A percentile compares a stretch with the other conserved stretches of the same genome.
phyloP scores from a whole-genome alignment of 2,113 vertebrate genomes.

The Scomber colias region DNA sequence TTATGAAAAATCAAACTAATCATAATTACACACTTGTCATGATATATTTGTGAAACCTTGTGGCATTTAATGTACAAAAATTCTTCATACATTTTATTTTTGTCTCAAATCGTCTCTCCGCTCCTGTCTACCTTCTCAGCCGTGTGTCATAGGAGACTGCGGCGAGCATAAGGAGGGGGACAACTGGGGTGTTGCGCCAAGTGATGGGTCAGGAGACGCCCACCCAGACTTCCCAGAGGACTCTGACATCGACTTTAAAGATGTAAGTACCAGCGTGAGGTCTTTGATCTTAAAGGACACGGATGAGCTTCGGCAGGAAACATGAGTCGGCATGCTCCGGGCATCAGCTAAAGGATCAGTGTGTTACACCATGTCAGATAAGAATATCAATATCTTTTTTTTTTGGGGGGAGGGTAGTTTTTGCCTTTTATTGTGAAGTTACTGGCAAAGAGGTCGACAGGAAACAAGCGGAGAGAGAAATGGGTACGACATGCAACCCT shows the following conservation, averaged over 20 bases:
- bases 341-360: neutral
- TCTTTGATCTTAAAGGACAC: conserved; percentile 44
- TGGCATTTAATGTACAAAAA: too few species aligned
- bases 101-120: neutral
- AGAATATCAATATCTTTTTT: conserved; percentile 12
- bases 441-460: neutral
- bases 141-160: conserved; percentile 91
- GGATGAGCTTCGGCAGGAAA: conserved; percentile 12
- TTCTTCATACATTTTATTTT: neutral
- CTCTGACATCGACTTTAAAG: conserved; percentile 91
- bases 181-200: conserved; percentile 85
- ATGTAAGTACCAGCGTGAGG: conserved; percentile 83
- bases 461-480: too few species aligned
- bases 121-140: conserved; percentile 78
- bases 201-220: conserved; percentile 90
- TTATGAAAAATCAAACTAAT: too few species aligned
- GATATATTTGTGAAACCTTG: neutral
- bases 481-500: too few species aligned
- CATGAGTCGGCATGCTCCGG: conserved; percentile 5
- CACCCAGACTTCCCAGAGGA: conserved; percentile 96
- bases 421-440: too few species aligned
- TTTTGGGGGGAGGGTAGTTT: neutral
- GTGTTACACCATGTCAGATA: conserved; percentile 9
- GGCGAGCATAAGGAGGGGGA: conserved; percentile 93
- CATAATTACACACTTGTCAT: neutral